These are phyloP conservation scores for Tridacna crocea DNA, from an alignment of 2,888 invertebrate species.

Conservation along the genomic window DNA sequence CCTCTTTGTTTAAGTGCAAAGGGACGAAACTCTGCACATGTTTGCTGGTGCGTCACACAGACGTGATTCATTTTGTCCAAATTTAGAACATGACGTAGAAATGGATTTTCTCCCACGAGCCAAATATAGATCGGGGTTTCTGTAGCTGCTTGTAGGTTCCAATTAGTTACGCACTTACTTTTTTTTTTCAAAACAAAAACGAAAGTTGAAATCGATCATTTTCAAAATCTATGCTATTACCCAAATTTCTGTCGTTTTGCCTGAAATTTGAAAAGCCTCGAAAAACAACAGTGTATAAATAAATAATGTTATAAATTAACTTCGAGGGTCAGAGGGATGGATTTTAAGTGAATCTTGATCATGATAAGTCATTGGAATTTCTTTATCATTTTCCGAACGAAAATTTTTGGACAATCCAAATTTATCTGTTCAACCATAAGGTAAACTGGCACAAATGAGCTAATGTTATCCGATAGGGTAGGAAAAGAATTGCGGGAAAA, in stretches of 20 bases:
- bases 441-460: background rate
- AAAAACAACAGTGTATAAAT: too few species aligned
- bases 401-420: background rate
- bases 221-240: too few species aligned
- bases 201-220: too few species aligned
- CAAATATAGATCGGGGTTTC: background rate
- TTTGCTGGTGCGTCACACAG: constrained; percentile 17
- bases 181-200: too few species aligned
- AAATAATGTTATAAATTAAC: too few species aligned
- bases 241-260: too few species aligned
- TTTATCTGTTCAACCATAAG: too few species aligned
- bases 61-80: constrained; percentile 20
- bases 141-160: too few species aligned
- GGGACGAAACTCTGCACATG: constrained; percentile 7
- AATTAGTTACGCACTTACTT: too few species aligned
- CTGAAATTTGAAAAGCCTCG: too few species aligned
- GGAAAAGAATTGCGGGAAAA: background rate
- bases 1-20: constrained; percentile 13
- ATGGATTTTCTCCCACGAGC: background rate
- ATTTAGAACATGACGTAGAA: constrained; percentile 18
- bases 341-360: background rate
- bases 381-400: background rate
- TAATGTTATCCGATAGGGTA: background rate
- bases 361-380: background rate
- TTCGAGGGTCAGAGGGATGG: background rate